Evolutionary conservation across 1,140 invertebrate genomes (phyloP).

Genomic region (Drosophila virilis): DNA sequence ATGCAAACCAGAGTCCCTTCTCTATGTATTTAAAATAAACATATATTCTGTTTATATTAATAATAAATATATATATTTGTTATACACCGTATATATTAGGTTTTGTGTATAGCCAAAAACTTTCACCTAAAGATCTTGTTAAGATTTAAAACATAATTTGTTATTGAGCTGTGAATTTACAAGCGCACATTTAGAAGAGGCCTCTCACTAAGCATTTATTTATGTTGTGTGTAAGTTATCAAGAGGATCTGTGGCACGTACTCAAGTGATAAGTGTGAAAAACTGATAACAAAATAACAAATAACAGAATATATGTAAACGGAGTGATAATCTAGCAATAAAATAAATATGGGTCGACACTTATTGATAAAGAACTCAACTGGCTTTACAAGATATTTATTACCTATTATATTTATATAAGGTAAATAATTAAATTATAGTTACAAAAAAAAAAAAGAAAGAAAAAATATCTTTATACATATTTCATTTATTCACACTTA

Average conservation of each 20-base stretch:
- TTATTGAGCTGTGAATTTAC: neutral
- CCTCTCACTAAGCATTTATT: neutral
- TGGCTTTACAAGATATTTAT: constrained; percentile 30
- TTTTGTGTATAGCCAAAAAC: neutral
- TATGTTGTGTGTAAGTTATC: constrained; percentile 16
- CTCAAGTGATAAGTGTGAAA: constrained; percentile 25
- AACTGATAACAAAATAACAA: constrained; percentile 34
- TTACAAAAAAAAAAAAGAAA: neutral
- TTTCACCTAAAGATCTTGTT: neutral
- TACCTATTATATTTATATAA: constrained; percentile 26
- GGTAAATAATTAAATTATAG: constrained; percentile 7
- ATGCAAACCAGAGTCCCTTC: too few species aligned
- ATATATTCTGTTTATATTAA: too few species aligned
- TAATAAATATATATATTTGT: too few species aligned
- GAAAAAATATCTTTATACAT: neutral
- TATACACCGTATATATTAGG: too few species aligned
- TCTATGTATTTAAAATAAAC: too few species aligned
- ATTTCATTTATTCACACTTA: neutral
- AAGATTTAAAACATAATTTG: neutral
- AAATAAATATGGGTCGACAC: constrained; percentile 42
- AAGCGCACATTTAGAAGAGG: neutral
- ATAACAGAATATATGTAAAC: too few species aligned
- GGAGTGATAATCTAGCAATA: constrained; percentile 41
- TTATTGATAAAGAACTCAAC: constrained; percentile 37
- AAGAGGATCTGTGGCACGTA: constrained; percentile 42